phyloP scores from a whole-genome alignment of 2,797 vertebrate species.

The Rhinoraja longicauda region DNA sequence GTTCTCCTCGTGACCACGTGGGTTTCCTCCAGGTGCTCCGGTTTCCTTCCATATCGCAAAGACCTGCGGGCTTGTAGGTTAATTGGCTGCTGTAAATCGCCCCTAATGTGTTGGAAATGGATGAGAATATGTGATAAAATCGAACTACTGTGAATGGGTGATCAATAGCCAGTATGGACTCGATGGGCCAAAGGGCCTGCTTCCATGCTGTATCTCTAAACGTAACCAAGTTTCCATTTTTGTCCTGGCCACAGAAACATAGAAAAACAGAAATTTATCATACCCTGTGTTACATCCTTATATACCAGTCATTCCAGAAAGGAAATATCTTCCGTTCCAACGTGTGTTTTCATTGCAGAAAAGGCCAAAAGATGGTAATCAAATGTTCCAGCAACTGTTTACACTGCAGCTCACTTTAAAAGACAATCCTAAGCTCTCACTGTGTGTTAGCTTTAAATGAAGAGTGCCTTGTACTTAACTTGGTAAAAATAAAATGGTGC shows the following conservation, averaged over 20 bases:
- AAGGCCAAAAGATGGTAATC: neutral
- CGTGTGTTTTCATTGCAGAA: conserved; percentile 6
- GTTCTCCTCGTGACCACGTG: too few species aligned
- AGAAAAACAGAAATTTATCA: neutral
- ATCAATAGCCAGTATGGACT: too few species aligned
- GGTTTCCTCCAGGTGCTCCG: too few species aligned
- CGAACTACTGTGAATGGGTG: too few species aligned
- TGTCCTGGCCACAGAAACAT: neutral
- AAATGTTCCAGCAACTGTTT: conserved; percentile 24
- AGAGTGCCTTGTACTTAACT: neutral
- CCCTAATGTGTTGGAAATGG: too few species aligned
- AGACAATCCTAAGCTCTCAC: neutral
- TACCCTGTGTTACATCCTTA: neutral
- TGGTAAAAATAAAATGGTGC: neutral
- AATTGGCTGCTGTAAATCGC: too few species aligned
- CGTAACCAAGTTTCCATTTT: neutral
- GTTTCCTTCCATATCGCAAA: too few species aligned
- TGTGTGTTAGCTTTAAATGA: neutral
- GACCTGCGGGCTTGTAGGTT: too few species aligned
- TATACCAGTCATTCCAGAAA: neutral
- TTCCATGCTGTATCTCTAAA: too few species aligned
- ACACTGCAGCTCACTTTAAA: neutral
- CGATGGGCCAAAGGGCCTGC: too few species aligned
- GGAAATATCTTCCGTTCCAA: conserved; percentile 19
- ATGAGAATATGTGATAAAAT: too few species aligned